Evolutionary conservation across 2,797 vertebrate species (phyloP), one percentile per base, ranked within the genome.

Genomic region (Protosalanx chinensis): DNA sequence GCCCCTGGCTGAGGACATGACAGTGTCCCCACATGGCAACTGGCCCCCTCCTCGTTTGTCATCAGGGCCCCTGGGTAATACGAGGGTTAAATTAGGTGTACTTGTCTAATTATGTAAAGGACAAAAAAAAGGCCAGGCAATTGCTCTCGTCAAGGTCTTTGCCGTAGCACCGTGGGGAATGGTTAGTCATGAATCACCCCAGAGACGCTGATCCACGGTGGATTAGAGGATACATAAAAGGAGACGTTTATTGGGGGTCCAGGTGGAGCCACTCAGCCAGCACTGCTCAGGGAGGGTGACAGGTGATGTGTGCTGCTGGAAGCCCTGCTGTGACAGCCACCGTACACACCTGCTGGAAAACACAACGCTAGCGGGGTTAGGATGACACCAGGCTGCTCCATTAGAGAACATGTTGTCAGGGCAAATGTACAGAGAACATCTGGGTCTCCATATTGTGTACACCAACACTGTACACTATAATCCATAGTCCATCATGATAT

Each of bases 51-150:
- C 57, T 85, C 86, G 81, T 89, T 89, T 88, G 84, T 89, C 88
- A 85, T 76, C 6, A 75, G 83, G 73, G 73, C 79, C 84, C 88
- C 79, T 72, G 88, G 86, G 84, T 88, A 91, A 91, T 89, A 87
- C 90, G 81, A 70, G 20, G 84, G 84, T 79, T 84, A 87, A 86
- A 88, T 82, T 88, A 85, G 79, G 88, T 88, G 85, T 85, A 85
- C 84, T 85, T 79, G 41, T 88, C 84, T 91, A 91, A 91, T 91
- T 88, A 91, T 88, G 85, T 79, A 86, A 88, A 88, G 87, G 87
- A 91, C 86, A 88, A 88, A 88, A 84, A 88, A 46, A 84, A 88
- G 13, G 83, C 85, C 75, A 82, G 84, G 84, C 78, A 75, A 84
- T 85, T 76, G 85, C 83, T 78, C 68, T 70, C 82, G 79, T 88